Evolutionary conservation across 2,113 vertebrate species (phyloP).

Genomic region (Scartelaos histophorus): DNA sequence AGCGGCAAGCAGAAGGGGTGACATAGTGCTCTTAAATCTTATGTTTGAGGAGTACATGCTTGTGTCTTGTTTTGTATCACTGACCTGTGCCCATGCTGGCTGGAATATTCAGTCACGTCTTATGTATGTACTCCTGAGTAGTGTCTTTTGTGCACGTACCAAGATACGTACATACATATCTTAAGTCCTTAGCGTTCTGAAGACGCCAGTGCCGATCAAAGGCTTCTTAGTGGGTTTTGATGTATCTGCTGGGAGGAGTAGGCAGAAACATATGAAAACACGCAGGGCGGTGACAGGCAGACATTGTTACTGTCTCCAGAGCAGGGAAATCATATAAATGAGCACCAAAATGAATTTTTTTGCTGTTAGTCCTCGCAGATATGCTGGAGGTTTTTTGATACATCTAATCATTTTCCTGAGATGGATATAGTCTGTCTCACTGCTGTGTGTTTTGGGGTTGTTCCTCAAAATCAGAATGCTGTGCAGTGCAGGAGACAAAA

Average conservation of each 20-base stretch:
- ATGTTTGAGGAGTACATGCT: no score
- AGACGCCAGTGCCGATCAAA: constrained; percentile 44
- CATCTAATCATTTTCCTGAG: neutral
- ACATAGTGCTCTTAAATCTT: no score
- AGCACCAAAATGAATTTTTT: neutral
- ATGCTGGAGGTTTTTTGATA: constrained; percentile 1
- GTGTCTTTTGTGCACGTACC: constrained; percentile 8
- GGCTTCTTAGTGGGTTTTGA: constrained; percentile 43
- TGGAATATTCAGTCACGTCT: no score
- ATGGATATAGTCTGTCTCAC: constrained; percentile 18
- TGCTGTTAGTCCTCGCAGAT: neutral
- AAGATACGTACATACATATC: constrained; percentile 18
- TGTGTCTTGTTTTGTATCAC: neutral
- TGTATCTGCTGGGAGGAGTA: constrained; percentile 31
- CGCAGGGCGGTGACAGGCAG: constrained; percentile 17
- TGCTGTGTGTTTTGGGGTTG: constrained; percentile 1
- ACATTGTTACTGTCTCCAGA: constrained; percentile 26
- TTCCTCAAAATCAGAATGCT: constrained; percentile 35
- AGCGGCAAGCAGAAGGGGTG: neutral
- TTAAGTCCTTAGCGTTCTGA: constrained; percentile 3
- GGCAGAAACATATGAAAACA: constrained; percentile 36
- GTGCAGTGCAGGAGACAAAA: constrained; percentile 27
- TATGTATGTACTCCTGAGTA: neutral
- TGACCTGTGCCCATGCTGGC: neutral
- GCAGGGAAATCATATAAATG: neutral